Conservation (phyloP, 2,888 invertebrate species). For the Sphecodes monilicornis region DNA sequence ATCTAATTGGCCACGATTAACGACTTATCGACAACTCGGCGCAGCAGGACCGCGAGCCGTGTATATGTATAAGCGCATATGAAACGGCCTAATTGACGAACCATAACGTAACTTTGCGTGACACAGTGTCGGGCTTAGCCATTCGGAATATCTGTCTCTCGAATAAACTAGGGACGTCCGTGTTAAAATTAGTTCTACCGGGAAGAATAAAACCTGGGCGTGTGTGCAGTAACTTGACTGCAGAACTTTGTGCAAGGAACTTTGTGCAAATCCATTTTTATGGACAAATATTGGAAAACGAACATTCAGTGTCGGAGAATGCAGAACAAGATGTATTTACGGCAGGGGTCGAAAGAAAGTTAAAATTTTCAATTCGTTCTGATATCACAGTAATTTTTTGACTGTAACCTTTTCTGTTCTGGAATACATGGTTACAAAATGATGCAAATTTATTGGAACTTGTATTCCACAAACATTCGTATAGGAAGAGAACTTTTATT, state of each 20-base stretch:
- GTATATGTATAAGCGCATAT: neutral
- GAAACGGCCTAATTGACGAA: slow-evolving; percentile 30
- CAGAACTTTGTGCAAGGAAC: neutral
- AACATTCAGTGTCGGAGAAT: neutral
- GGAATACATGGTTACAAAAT: no score
- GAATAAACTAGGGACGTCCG: slow-evolving; percentile 11
- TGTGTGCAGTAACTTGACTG: neutral
- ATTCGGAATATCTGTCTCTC: slow-evolving; percentile 12
- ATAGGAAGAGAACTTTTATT: no score
- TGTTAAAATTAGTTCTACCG: slow-evolving; percentile 11
- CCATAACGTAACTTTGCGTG: slow-evolving; percentile 27
- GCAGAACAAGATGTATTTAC: neutral
- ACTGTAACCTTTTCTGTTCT: no score
- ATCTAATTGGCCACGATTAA: slow-evolving; percentile 36
- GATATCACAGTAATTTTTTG: no score
- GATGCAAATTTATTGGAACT: no score
- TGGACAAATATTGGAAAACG: neutral
- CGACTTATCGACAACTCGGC: slow-evolving; percentile 13
- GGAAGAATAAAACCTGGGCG: neutral
- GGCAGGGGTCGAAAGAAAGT: no score
- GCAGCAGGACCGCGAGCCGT: neutral
- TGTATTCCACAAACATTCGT: no score
- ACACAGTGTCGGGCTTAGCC: slow-evolving; percentile 9
- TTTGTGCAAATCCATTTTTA: slow-evolving; percentile 1
- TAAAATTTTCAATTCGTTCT: no score